These are phyloP conservation scores for Anniella stebbinsi DNA, from an alignment of 2,797 vertebrate species.

Conservation along the genomic window DNA sequence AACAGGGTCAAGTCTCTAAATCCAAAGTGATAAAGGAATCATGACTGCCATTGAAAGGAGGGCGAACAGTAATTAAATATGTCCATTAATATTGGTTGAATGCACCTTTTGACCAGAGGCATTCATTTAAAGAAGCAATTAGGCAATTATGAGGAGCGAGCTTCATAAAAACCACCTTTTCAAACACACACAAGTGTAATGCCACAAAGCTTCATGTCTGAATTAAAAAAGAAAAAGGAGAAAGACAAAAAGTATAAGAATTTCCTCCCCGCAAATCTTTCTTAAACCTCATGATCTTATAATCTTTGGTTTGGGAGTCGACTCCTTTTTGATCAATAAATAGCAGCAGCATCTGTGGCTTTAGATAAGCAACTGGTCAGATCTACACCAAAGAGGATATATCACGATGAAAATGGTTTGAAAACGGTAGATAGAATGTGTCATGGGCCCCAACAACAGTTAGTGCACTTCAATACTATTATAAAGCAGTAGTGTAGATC, in stretches of 20 bases:
- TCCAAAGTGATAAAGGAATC: slow-evolving; percentile 34
- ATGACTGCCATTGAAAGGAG: not conserved
- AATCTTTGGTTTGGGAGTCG: slow-evolving; percentile 21
- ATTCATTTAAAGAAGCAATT: slow-evolving; percentile 37
- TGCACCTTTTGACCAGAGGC: slow-evolving; percentile 59
- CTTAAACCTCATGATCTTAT: not conserved
- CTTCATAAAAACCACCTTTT: slow-evolving; percentile 32
- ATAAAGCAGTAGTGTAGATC: too few species aligned
- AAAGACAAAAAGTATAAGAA: slow-evolving; percentile 41
- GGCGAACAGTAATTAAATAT: slow-evolving; percentile 32
- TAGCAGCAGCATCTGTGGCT: not conserved
- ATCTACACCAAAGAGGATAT: not conserved
- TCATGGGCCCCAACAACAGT: too few species aligned
- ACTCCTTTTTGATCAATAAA: slow-evolving; percentile 34
- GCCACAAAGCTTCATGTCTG: slow-evolving; percentile 32
- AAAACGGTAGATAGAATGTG: too few species aligned
- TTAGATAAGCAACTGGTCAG: slow-evolving; percentile 5
- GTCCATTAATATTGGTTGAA: not conserved
- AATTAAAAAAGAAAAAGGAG: slow-evolving; percentile 47
- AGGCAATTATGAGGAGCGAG: slow-evolving; percentile 40
- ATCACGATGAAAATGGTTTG: too few species aligned
- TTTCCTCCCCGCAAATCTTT: slow-evolving; percentile 11
- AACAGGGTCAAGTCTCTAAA: slow-evolving; percentile 32
- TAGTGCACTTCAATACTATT: too few species aligned
- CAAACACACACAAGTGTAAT: slow-evolving; percentile 4